A percentile compares a stretch with the other conserved stretches of the same genome.
Evolutionary conservation across 2,113 vertebrate genomes (phyloP).

Genomic region (Corydoras sp.): DNA sequence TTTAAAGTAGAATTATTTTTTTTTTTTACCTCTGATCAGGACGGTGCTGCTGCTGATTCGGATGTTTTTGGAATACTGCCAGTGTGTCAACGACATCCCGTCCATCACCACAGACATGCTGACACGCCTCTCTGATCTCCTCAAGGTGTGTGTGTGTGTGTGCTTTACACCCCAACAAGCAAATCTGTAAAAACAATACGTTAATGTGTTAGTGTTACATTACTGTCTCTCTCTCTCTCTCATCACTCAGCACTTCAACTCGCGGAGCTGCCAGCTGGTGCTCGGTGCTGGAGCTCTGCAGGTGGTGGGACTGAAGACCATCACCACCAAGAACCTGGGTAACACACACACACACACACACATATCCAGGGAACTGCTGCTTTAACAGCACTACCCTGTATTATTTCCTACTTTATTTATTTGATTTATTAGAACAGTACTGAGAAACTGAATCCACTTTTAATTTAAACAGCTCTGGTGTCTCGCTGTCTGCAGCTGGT

Average conservation of each 20-base stretch:
- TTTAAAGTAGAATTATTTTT: no score
- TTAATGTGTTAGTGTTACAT: no score
- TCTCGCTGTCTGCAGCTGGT: slow-evolving; percentile 96
- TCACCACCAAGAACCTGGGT: slow-evolving; percentile 98
- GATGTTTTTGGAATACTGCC: slow-evolving; percentile 97
- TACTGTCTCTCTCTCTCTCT: no score
- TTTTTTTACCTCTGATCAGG: slow-evolving; percentile 53
- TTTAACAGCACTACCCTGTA: no score
- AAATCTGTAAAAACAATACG: background rate
- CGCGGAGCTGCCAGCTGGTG: slow-evolving; percentile 93
- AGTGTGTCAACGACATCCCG: slow-evolving; percentile 96
- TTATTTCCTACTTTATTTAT: no score
- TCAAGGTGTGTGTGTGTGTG: slow-evolving; percentile 72
- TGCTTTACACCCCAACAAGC: no score
- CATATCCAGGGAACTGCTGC: background rate
- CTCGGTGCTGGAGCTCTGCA: slow-evolving; percentile 94
- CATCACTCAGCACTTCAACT: slow-evolving; percentile 89
- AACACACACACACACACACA: slow-evolving; percentile 34
- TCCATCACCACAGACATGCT: slow-evolving; percentile 95
- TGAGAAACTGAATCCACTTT: no score
- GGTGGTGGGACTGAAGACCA: slow-evolving; percentile 96
- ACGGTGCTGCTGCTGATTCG: slow-evolving; percentile 94
- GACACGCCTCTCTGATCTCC: slow-evolving; percentile 86
- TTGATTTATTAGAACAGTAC: no score
- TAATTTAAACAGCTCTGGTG: slow-evolving; percentile 72